phyloP scores from a whole-genome alignment of 2,113 vertebrate species.

The Epinephelus cyanopodus region DNA sequence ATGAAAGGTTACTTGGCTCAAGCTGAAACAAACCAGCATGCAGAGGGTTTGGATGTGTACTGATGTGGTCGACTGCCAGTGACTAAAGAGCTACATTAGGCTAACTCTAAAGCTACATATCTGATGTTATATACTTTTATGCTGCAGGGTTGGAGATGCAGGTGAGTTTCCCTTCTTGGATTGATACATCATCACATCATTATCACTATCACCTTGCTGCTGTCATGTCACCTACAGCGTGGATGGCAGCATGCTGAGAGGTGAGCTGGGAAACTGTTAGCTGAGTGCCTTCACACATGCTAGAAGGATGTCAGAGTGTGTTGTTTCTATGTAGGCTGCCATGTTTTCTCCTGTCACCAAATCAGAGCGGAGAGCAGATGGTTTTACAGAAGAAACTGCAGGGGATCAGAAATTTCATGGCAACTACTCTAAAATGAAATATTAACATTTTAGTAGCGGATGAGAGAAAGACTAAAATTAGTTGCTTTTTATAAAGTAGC shows the following conservation, averaged over 20 bases:
- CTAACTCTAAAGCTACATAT: not conserved
- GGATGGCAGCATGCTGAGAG: not conserved
- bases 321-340: not conserved
- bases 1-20: conserved; percentile 23
- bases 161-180: not conserved
- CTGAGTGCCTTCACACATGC: not conserved
- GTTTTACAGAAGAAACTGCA: not conserved
- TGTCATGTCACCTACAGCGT: not conserved
- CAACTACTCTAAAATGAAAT: too few species aligned
- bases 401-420: not conserved
- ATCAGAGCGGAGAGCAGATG: not conserved
- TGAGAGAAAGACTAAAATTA: not conserved
- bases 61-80: not conserved
- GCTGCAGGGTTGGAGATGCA: not conserved
- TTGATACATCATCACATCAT: not conserved
- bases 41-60: not conserved
- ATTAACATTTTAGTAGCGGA: not conserved
- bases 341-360: not conserved
- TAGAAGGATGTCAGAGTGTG: conserved; percentile 17
- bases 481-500: too few species aligned
- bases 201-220: accelerated
- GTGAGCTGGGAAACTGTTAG: conserved; percentile 1
- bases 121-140: not conserved
- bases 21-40: not conserved
- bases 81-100: conserved; percentile 9